Conservation (phyloP, 2,113 vertebrate species). For the Ovibos moschatus region DNA sequence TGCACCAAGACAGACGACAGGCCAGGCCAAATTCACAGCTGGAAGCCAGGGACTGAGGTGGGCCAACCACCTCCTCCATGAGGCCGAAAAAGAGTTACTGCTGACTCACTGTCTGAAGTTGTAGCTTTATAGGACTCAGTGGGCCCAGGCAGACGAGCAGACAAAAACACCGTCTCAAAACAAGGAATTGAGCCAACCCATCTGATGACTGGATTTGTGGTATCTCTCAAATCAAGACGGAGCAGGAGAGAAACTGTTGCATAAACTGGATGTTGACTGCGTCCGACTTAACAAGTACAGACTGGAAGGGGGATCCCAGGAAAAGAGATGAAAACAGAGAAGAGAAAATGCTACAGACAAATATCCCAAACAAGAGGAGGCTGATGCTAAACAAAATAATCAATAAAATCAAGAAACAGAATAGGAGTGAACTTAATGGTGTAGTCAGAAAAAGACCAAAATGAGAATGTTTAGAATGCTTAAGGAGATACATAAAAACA, state of each 20-base stretch:
- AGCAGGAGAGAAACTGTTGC: not conserved
- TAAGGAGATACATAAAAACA: not conserved
- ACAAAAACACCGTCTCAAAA: not conserved
- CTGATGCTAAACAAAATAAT: not conserved
- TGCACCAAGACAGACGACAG: not conserved
- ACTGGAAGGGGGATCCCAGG: not conserved
- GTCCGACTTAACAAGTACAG: not conserved
- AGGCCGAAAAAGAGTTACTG: not conserved
- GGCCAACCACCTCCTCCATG: not conserved
- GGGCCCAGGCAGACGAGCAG: not conserved
- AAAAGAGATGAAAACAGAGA: not conserved
- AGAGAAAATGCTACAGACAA: not conserved
- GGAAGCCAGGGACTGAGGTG: not conserved
- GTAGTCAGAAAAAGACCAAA: not conserved
- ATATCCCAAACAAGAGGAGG: not conserved
- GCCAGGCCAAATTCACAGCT: not conserved
- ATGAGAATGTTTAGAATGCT: not conserved
- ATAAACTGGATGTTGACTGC: not conserved
- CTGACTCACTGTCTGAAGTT: not conserved
- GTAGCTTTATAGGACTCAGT: not conserved
- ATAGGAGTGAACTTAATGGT: not conserved
- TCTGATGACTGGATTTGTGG: not conserved
- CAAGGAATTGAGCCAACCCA: not conserved
- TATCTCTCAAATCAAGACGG: not conserved
- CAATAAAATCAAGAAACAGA: not conserved